Conservation (phyloP, 2,888 invertebrate species). For the Apamea anceps region DNA sequence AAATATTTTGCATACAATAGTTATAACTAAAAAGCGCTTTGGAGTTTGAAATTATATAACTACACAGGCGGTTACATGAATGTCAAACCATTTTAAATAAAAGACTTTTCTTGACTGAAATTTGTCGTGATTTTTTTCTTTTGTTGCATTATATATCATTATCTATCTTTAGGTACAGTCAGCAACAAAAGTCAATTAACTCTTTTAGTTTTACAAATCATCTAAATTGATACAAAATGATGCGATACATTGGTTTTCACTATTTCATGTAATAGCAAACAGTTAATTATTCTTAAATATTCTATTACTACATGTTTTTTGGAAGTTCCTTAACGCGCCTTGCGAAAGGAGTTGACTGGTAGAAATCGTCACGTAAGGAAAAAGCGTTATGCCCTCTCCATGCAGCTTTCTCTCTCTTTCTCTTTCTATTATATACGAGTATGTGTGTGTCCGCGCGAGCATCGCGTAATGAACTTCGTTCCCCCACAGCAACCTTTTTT, state of each 20-base stretch:
- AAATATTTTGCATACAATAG: conserved; percentile 63
- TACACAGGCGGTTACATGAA: conserved; percentile 5
- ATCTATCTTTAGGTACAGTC: too few species aligned
- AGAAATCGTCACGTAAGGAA: neutral
- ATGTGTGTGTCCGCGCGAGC: neutral
- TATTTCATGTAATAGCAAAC: too few species aligned
- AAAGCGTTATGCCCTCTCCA: neutral
- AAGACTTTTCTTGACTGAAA: neutral
- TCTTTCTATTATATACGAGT: neutral
- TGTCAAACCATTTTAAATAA: neutral
- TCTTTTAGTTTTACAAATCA: too few species aligned
- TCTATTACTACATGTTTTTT: too few species aligned
- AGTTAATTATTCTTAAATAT: too few species aligned
- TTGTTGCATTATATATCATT: neutral
- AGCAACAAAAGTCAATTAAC: too few species aligned
- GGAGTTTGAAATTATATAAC: conserved; percentile 34
- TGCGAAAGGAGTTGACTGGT: neutral
- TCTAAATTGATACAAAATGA: too few species aligned
- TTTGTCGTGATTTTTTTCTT: neutral
- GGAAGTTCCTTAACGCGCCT: neutral
- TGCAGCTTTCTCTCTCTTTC: neutral
- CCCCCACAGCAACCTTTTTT: neutral
- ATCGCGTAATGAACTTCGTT: neutral
- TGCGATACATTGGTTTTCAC: too few species aligned
- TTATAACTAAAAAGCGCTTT: conserved; percentile 38